Base-by-base conservation (phyloP, 2,888 invertebrate species). In the Aphrophora alni region DNA sequence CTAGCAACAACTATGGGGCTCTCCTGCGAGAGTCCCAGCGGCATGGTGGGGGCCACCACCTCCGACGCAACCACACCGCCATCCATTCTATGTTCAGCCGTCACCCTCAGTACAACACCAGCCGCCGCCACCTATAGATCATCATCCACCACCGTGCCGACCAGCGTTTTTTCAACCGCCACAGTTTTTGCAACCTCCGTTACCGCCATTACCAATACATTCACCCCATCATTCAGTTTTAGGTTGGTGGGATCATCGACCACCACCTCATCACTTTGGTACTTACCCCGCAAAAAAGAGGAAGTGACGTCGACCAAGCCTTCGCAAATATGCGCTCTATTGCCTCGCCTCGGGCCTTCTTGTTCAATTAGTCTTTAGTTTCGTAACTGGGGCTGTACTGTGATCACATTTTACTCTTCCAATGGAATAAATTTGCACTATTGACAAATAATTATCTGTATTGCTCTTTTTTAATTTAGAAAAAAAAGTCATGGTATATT, bases 1-100 rank as follows among this genome's bases (percentile, higher is more conserved):
- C 94, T 94, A 94, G 93, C 94, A 92, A 88, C 89, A 90, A 89
- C 89, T 90, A 89, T 90, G 91, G 91, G 91, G 89, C 89, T 89
- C 89, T 84, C 86, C 86, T 85, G 75, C 87, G 85, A 69, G 44
- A 38, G 78, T 70, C 78, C 78, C 81, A 26, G 24, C 75, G 38
- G 25, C 75, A 28, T 77, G 83, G 81, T 79, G 75, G 80, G 77
- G 81, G 84, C 83, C 81, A 80, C 83, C 70, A 81, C 38, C 38
- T 1, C 24, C 85, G 85, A 86, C 85, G 77, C 82, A 85, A 83
- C 86, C 86, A 74, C 88, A 82, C 88, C 80, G 72, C 68, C 75
- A 77, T 75, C 77, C 17, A 5, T 17, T 26, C 77, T 27, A n/a
- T 27, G 27, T 59, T 38, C 44, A 28, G n/a, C 26, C 77, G 38